Evolutionary conservation across 2,113 vertebrate genomes (phyloP), one percentile per base, ranked within the genome.

Genomic region (Nycticebus coucang): DNA sequence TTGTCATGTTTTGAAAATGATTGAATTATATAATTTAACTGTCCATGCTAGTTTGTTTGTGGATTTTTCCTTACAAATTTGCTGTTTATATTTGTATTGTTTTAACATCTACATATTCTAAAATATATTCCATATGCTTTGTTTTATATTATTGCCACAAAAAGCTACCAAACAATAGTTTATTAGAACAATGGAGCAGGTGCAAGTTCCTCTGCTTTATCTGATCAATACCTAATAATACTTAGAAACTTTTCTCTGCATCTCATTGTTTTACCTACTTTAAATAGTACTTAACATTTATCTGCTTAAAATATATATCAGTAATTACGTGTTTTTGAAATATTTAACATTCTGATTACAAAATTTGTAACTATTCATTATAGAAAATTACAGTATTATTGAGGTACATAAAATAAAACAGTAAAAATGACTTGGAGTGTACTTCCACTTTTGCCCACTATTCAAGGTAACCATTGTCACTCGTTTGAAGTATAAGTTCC

Each of bases 1-100:
- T 92, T 69, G 45, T 24, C 92, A 87, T 88, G 57, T 94, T 95
- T 95, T 94, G 89, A 87, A 96, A 91, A 79, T 1, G 37, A 93
- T 53, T 80, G 30, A 95, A 93, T 87, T 91, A 50, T 35, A 80
- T 35, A 77, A 75, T 93, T 87, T 59, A 71, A 41, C 8, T 71
- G 13, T 89, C 41, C 68, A 2, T 33, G 41, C 62, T 68, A 84
- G 19, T 57, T 81, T 78, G 59, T 87, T 57, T 93, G 13, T 78
- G 45, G 24, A 91, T 94, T 87, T 78, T 95, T 84, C 17, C 17
- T 93, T 28, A 26, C 13, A 77, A 37, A 72, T 30, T 89, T 92
- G 72, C 33, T 91, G 35, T 45, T 74, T 94, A n/a, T 57, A 14
- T 77, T 81, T 84, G 17, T 62, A 66, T 79, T 89, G 4, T 11